Percentiles rank a stretch among this genome's conserved stretches.
phyloP scores from a whole-genome alignment of 30 jellyfish, hydroid and myxozoan genomes.

The Rhopilema esculentum region DNA sequence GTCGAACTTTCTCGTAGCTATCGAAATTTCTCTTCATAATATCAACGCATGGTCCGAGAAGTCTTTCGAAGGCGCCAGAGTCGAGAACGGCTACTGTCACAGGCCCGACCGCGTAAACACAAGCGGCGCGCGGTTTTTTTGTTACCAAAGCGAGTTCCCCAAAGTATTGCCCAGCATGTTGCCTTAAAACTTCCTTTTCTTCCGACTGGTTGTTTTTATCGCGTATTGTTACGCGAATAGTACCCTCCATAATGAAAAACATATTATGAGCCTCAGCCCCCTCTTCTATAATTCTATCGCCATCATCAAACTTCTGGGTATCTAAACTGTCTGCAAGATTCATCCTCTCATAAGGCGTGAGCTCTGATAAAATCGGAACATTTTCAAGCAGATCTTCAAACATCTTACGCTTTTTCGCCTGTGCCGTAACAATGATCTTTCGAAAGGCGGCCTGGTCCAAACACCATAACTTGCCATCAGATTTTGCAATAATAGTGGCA shows the following conservation, averaged over 20 bases:
- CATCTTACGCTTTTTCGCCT: conserved; percentile 83
- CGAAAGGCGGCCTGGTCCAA: conserved; percentile 94
- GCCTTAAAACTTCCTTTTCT: conserved; percentile 79
- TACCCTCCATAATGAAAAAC: conserved; percentile 95
- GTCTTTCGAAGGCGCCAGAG: conserved; percentile 93
- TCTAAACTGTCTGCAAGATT: conserved; percentile 94
- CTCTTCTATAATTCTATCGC: conserved; percentile 74
- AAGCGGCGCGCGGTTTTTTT: conserved; percentile 94
- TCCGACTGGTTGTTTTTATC: conserved; percentile 50
- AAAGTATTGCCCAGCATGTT: conserved; percentile 88
- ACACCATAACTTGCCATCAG: conserved; percentile 94
- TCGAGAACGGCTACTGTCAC: conserved; percentile 87
- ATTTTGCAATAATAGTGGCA: conserved; percentile 93
- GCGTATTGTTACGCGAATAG: conserved; percentile 73
- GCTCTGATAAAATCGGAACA: conserved; percentile 89
- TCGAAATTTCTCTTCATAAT: conserved; percentile 89
- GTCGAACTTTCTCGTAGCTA: conserved; percentile 82
- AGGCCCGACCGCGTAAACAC: conserved; percentile 80
- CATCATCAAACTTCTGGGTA: conserved; percentile 66
- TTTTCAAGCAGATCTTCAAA: conserved; percentile 88
- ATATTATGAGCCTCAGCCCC: conserved; percentile 87
- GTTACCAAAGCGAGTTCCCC: conserved; percentile 97
- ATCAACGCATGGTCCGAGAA: conserved; percentile 97
- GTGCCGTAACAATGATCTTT: conserved; percentile 84
- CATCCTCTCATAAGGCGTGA: conserved; percentile 92